Evolutionary conservation across 2,888 invertebrate genomes (phyloP), one percentile per base, ranked within the genome.

Genomic region (Celastrina argiolus): DNA sequence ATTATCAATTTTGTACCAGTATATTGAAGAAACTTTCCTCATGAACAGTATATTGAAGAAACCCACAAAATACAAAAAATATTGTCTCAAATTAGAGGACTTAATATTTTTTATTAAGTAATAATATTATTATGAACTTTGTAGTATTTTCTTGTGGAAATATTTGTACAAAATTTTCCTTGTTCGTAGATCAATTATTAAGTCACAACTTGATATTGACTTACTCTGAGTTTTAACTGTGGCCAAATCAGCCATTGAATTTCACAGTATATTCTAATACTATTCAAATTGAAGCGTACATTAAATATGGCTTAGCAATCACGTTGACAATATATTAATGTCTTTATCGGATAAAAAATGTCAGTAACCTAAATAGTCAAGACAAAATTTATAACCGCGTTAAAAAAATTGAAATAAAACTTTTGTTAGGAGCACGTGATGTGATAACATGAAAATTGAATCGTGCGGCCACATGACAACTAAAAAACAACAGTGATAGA

Each of bases 401-500:
- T 16, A 58, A 31, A 14, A 56, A 58, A 31, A 7, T 45, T 18
- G 41, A 45, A 36, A 10, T 36, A 22, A 22, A 58, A 58, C 2
- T 31, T 14, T 31, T 58, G n/a, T 22, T 26, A 58, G 58, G 31
- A 58, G 58, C 58, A 31, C n/a, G 8, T 16, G 58, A 31, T 58
- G 8, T 16, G 58, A 31, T 58, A 58, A 58, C 28, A 31, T 58
- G 28, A 28, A 56, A 14, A 59, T 59, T 34, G 42, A 59, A 28
- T 42, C 28, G 34, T 18, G n/a, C 42, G 59, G 58, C 16, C 65
- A 66, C 59, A 59, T 22, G 65, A 59, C 61, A 51, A 63, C 63
- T 72, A 72, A 75, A 76, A 77, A 79, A 76, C 75, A 74, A 74
- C 75, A 74, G 75, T 75, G 78, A 76, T 69, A 65, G 69, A 69